Evolutionary conservation across 2,113 vertebrate species (phyloP).

Genomic region (Paracyprichromis sp.): DNA sequence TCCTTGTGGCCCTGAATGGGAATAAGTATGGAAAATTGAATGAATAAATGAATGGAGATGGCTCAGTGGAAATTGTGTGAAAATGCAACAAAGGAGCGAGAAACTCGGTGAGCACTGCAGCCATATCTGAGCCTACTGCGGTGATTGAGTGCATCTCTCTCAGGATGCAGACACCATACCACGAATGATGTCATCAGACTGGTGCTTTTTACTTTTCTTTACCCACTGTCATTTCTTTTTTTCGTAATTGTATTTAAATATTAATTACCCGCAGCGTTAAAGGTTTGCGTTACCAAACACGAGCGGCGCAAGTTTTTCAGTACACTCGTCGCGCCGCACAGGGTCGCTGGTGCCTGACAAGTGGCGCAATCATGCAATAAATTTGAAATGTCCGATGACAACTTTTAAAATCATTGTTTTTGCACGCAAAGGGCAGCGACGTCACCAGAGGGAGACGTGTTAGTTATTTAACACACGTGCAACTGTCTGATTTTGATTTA

Average conservation of each 20-base stretch:
- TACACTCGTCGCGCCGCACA: slow-evolving; percentile 13
- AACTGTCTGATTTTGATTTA: neutral
- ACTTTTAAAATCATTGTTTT: slow-evolving; percentile 21
- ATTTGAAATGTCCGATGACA: neutral
- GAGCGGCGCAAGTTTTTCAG: neutral
- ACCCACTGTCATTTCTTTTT: neutral
- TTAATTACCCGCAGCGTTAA: neutral
- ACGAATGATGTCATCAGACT: neutral
- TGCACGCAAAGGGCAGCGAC: neutral
- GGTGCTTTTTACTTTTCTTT: neutral
- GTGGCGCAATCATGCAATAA: neutral
- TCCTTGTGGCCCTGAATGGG: neutral
- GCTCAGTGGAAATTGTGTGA: neutral
- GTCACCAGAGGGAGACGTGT: neutral
- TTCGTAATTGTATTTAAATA: neutral
- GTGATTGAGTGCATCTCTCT: neutral
- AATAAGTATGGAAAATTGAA: neutral
- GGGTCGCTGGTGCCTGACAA: slow-evolving; percentile 47
- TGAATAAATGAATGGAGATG: neutral
- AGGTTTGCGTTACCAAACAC: neutral
- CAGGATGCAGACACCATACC: neutral
- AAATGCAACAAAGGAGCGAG: neutral
- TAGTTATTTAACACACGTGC: neutral
- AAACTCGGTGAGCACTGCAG: neutral
- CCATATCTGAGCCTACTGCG: neutral